phyloP scores from a whole-genome alignment of 1,140 invertebrate species.

The Hyposmocoma kahamanoa region DNA sequence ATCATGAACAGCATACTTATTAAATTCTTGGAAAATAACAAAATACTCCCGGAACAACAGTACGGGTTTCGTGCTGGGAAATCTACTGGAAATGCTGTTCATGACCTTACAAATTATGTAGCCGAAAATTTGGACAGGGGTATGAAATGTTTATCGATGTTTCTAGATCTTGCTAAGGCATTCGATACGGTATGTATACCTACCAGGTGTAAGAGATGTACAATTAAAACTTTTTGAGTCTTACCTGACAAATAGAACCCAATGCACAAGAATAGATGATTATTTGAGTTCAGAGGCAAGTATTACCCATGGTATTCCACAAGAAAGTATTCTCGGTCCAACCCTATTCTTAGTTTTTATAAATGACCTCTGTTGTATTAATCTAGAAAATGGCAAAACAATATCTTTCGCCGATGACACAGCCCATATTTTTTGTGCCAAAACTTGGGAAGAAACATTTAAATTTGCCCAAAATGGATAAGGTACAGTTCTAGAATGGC shows the following conservation, averaged over 20 bases:
- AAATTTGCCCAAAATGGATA: background rate
- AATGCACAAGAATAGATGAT: background rate
- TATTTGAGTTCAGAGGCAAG: background rate
- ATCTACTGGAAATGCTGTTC: conserved; percentile 2
- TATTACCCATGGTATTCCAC: background rate
- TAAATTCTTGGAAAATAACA: background rate
- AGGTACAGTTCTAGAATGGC: background rate
- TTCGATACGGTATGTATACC: background rate
- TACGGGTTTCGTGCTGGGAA: background rate
- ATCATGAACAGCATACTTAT: background rate
- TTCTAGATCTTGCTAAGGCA: background rate
- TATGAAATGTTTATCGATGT: background rate
- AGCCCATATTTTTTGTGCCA: background rate
- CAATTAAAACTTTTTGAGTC: background rate
- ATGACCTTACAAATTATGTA: background rate
- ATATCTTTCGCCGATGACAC: conserved; percentile 4
- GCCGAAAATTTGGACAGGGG: background rate
- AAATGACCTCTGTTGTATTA: background rate
- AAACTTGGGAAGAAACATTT: background rate
- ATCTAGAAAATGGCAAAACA: background rate
- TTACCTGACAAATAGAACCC: background rate
- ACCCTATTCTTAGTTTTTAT: conserved; percentile 1
- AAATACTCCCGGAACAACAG: background rate
- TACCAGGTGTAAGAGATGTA: background rate
- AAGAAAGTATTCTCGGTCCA: background rate